Evolutionary conservation across 2,797 vertebrate species (phyloP).

Genomic region (Melanogrammus aeglefinus): DNA sequence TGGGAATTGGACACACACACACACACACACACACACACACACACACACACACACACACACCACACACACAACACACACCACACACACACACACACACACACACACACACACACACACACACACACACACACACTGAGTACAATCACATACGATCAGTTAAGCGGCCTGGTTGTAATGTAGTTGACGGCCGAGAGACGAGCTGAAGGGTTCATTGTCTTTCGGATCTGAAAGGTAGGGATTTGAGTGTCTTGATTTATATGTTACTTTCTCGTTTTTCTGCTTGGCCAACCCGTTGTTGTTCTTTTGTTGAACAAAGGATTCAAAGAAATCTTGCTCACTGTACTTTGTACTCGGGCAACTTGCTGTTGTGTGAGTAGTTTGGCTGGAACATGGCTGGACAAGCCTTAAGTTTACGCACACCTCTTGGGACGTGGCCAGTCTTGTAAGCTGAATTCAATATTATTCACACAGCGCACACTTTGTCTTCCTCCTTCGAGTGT

Average conservation of each 20-base stretch:
- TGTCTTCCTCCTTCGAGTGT: neutral
- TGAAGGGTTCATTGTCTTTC: constrained; percentile 25
- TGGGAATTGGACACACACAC: constrained; percentile 4
- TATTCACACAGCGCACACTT: constrained; percentile 15
- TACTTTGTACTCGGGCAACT: neutral
- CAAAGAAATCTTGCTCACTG: neutral
- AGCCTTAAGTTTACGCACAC: constrained; percentile 26
- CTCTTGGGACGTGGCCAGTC: constrained; percentile 28
- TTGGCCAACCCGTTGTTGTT: neutral
- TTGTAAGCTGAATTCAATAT: constrained; percentile 4
- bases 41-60: neutral
- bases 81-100: neutral
- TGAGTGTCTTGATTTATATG: neutral
- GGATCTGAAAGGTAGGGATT: constrained; percentile 48
- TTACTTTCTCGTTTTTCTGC: neutral
- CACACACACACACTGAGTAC: constrained; percentile 17
- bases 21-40: constrained; percentile 1
- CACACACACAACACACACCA: constrained; percentile 11
- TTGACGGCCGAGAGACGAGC: constrained; percentile 19
- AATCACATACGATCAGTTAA: constrained; percentile 22
- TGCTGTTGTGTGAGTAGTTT: neutral
- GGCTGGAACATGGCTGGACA: constrained; percentile 23
- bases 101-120: constrained; percentile 4
- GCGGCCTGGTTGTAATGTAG: constrained; percentile 30
- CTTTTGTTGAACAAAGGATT: neutral